Conservation (phyloP, 2,888 invertebrate species). For the Microplitis deprimator region DNA sequence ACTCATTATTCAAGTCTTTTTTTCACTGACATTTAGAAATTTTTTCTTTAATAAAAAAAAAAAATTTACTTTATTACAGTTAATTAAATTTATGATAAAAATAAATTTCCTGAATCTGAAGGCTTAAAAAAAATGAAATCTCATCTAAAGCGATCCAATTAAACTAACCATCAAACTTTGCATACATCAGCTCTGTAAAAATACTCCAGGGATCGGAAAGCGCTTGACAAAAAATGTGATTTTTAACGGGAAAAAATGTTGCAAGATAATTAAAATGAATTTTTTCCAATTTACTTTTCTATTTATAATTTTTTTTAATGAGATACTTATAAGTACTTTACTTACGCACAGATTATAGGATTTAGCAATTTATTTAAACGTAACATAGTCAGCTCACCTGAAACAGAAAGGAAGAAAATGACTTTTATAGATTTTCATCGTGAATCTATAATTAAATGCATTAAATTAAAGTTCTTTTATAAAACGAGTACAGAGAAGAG, state of each 20-base stretch:
- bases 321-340: neutral
- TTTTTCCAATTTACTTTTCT: neutral
- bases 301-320: constrained; percentile 10
- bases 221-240: neutral
- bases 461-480: constrained; percentile 30
- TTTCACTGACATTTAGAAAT: no score
- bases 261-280: neutral
- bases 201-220: neutral
- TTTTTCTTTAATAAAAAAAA: neutral
- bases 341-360: neutral
- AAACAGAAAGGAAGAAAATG: constrained; percentile 33
- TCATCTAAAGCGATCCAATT: no score
- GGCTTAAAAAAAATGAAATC: no score
- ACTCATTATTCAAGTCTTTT: no score
- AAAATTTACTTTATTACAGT: neutral
- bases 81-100: no score
- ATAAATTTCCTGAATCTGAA: no score
- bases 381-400: constrained; percentile 27
- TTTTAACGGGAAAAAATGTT: neutral
- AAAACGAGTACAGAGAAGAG: constrained; percentile 24
- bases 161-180: no score
- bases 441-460: constrained; percentile 35
- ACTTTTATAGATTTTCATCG: constrained; percentile 30
- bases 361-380: no score
- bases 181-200: no score